Evolutionary conservation across 2,113 vertebrate species (phyloP).

Genomic region (Coracopsis vasa): DNA sequence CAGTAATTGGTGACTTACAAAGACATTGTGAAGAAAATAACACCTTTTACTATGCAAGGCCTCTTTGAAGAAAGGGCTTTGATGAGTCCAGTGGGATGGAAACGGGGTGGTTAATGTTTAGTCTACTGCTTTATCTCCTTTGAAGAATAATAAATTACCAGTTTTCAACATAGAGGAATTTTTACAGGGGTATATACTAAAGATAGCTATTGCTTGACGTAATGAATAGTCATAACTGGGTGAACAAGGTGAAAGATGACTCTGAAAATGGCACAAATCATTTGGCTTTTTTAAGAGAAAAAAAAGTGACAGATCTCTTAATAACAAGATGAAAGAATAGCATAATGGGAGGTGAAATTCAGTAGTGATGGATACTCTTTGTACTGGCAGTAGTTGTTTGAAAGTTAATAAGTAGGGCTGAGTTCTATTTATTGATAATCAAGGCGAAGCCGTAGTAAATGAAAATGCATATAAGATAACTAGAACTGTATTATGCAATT

Average conservation of each 20-base stretch:
- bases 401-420: background rate
- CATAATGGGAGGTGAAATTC: background rate
- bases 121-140: background rate
- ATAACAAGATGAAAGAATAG: background rate
- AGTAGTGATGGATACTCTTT: background rate
- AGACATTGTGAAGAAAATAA: background rate
- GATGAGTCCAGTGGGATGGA: background rate
- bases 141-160: background rate
- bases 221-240: background rate
- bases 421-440: background rate
- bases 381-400: background rate
- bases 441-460: background rate
- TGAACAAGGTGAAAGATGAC: background rate
- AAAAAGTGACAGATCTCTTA: background rate
- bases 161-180: background rate
- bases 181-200: background rate
- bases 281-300: background rate
- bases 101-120: background rate
- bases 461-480: background rate
- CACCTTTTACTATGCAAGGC: background rate
- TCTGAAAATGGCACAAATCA: background rate
- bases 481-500: background rate
- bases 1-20: background rate
- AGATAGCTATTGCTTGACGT: background rate
- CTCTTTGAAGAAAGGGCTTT: slow-evolving; percentile 9